Base-by-base conservation (phyloP, 2,797 vertebrate species). In the Thamnophis elegans region DNA sequence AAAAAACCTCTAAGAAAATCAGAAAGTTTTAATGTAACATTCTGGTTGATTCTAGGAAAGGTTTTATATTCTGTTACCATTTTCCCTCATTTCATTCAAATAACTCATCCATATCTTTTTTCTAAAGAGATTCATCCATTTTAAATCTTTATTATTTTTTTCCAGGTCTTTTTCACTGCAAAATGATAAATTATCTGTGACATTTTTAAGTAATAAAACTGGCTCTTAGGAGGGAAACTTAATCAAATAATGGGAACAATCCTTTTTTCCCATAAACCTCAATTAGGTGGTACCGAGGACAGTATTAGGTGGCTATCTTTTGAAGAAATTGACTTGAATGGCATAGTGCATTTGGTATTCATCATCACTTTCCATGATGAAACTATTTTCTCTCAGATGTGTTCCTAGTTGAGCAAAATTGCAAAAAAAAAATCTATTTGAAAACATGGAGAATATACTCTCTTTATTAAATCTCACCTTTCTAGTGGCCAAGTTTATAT, bases 71-170 rank as follows among this genome's bases (percentile, higher is more conserved):
- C 85, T 54, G 12, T 53, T 54, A 86, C n/a, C 14, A n/a, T 28
- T 85, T 47, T 28, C 4, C 12, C 13, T 36, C 5, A 26, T 53
- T 53, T 86, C 53, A 54, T 86, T 86, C 51, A 53, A 86, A 54
- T 54, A 54, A 51, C 53, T n/a, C 51, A 86, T 53, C 51, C 53
- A 28, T 28, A 51, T n/a, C 14, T n/a, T 54, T 28, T 86, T 86
- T 54, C 26, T 28, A 86, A 86, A 54, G 26, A 86, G 26, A 54
- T 28, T 16, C 51, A 18, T 87, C 14, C 28, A 87, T 18, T 87
- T 87, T 87, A 87, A 87, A 87, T 54, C 85, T 87, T 28, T 87
- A 87, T 55, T 82, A 82, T 82, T 82, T 82, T 68, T n/a, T 85
- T 10, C 53, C 53, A 54, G 53, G 53, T 54, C 53, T 55, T 87